A percentile compares a stretch with the other conserved stretches of the same genome.
Evolutionary conservation across 2,888 invertebrate genomes (phyloP).

Genomic region (Xestia sexstrigata): DNA sequence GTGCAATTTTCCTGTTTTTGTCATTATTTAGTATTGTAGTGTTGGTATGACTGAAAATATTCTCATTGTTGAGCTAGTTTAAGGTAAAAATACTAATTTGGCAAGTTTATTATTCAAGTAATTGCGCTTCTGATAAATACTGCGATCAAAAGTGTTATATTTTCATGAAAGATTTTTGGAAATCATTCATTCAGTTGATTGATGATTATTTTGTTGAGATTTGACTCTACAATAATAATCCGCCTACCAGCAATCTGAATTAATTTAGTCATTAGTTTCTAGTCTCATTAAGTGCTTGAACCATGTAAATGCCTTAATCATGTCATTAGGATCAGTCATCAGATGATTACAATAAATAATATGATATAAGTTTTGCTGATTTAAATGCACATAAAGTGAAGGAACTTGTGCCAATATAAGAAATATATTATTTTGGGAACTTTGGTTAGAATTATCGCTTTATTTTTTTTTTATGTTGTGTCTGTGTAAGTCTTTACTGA

Average conservation of each 20-base stretch:
- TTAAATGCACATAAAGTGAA: conserved; percentile 30
- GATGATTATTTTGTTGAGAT: conserved; percentile 37
- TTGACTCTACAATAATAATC: conserved; percentile 19
- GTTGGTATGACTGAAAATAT: conserved; percentile 56
- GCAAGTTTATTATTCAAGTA: conserved; percentile 14
- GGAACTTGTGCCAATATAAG: conserved; percentile 53
- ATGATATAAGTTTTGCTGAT: conserved; percentile 46
- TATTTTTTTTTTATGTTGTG: conserved; percentile 53
- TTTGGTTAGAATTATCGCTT: conserved; percentile 57
- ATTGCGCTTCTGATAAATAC: conserved; percentile 16
- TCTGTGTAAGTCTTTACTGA: conserved; percentile 43
- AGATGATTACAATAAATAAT: conserved; percentile 37
- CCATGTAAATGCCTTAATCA: conserved; percentile 52
- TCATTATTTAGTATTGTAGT: conserved; percentile 57
- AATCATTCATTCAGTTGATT: conserved; percentile 8
- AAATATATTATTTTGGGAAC: conserved; percentile 54
- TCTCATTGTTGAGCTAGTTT: conserved; percentile 45
- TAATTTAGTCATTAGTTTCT: conserved; percentile 67
- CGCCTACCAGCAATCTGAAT: conserved; percentile 49
- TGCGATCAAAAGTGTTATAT: conserved; percentile 39
- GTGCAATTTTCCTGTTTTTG: conserved; percentile 57
- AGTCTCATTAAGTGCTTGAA: conserved; percentile 65
- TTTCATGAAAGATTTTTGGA: conserved; percentile 21
- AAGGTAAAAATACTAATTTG: conserved; percentile 41
- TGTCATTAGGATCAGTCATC: conserved; percentile 46